Percentiles rank a stretch among this genome's conserved stretches.
Evolutionary conservation across 2,113 vertebrate species (phyloP).

Genomic region (Alligator sinensis): DNA sequence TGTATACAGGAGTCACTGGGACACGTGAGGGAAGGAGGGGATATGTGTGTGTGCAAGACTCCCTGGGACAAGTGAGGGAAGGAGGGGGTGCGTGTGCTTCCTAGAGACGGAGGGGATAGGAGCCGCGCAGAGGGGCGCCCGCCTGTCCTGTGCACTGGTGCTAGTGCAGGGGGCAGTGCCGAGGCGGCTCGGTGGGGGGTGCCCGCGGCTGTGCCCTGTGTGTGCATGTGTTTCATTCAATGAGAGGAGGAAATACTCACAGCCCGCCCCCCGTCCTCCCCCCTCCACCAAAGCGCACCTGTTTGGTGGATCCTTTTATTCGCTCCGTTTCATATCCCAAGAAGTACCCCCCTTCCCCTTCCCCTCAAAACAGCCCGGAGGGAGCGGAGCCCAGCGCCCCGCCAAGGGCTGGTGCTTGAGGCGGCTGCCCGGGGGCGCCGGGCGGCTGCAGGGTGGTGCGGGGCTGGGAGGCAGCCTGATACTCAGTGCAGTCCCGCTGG

Average conservation of each 20-base stretch:
- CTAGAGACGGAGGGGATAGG: not conserved
- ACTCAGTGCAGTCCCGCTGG: constrained; percentile 59
- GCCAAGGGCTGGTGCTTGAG: not conserved
- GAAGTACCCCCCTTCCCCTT: too few species aligned
- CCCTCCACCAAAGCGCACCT: not conserved
- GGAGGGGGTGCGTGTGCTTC: not conserved
- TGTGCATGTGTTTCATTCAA: not conserved
- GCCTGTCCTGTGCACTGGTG: not conserved
- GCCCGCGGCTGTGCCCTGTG: too few species aligned
- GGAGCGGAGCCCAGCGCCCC: not conserved
- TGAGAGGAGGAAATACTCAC: not conserved
- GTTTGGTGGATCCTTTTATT: not conserved
- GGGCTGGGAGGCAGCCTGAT: not conserved
- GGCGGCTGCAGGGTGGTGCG: not conserved
- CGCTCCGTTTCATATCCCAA: not conserved
- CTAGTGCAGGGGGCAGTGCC: not conserved
- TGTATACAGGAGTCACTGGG: too few species aligned
- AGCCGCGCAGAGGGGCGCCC: too few species aligned
- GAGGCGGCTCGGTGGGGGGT: not conserved
- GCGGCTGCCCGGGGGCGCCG: too few species aligned
- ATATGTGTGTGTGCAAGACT: too few species aligned
- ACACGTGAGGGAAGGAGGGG: too few species aligned
- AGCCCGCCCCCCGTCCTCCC: not conserved
- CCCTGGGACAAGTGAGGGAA: too few species aligned
- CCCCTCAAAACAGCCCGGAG: not conserved